Base-by-base conservation (phyloP, 64 coral and sea anemone genomes). In the Pocillopora damicornis region DNA sequence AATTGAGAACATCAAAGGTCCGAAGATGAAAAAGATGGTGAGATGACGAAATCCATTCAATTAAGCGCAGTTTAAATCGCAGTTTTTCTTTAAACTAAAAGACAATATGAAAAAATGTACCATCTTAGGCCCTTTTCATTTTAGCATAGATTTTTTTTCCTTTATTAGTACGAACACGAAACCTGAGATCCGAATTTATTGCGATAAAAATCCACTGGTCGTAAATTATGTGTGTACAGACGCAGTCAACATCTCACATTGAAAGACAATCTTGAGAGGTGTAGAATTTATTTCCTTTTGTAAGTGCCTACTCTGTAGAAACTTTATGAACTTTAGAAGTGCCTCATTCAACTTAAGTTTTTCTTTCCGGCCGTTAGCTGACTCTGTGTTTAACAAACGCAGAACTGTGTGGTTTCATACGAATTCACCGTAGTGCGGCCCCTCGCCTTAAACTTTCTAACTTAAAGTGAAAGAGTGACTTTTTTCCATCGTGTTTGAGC, bases 261-360 rank as follows among this genome's bases (percentile, higher is more conserved):
- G 25, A 23, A 10, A 71, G 25, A 63, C 25, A 25, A 71, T 5
- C 67, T 11, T 23, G 10, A 69, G 23, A 17, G 66, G 66, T 69
- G 11, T 23, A 11, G 12, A 23, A 71, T 23, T 26, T 30, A 30
- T 71, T 71, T 71, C 20, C 81, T 18, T 18, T 73, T 73, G 14
- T 25, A 73, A 37, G 13, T 6, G 37, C 72, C 30, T 73, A 85
- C 57, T 85, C 37, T 85, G 63, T 73, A 63, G 13, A 38, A 72
- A 72, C 81, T 71, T 85, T 85, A 73, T 73, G 81, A 72, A 83
- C 22, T 85, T 58, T 25, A 57, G 18, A 58, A 85, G 35, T 25
- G 64, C 20, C 57, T 85, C 63, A 58, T 85, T 72, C 23, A n/a
- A 20, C 3, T 58, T 85, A 10, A 5, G 13, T 22, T 25, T 17